Percentiles rank a stretch among this genome's conserved stretches.
Conservation (phyloP, 2,888 invertebrate genomes). For the Marasmarcha lunaedactyla region DNA sequence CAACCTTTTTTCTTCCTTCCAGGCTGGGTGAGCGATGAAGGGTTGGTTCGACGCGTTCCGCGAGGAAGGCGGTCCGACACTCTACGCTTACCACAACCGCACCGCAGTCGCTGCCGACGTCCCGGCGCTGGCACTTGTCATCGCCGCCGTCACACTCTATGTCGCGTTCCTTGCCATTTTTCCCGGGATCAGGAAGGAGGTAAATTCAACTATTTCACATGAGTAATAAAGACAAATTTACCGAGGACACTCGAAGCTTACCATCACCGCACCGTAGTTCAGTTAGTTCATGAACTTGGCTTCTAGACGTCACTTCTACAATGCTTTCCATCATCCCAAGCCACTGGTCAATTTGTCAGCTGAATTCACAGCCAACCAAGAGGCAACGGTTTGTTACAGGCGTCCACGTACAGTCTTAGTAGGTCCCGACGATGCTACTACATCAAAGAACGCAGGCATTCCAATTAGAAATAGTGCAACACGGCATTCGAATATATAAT, state of each 20-base stretch:
- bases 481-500: too few species aligned
- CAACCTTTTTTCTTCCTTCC: constrained; percentile 17
- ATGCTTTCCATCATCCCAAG: too few species aligned
- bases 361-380: too few species aligned
- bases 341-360: too few species aligned
- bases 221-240: constrained; percentile 4
- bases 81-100: constrained; percentile 94
- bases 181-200: constrained; percentile 95
- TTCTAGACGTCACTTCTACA: too few species aligned
- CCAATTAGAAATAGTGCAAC: too few species aligned
- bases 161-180: constrained; percentile 95
- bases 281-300: too few species aligned
- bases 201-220: constrained; percentile 35
- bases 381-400: too few species aligned
- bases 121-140: constrained; percentile 84
- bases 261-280: constrained; percentile 95
- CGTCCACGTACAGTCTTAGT: too few species aligned
- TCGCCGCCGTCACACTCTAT: constrained; percentile 91
- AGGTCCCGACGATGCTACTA: too few species aligned
- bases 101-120: constrained; percentile 96
- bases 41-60: constrained; percentile 99
- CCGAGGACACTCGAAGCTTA: constrained; percentile 94
- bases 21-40: constrained; percentile 79
- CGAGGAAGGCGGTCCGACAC: constrained; percentile 95
- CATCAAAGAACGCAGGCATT: too few species aligned